phyloP scores from a whole-genome alignment of 2,797 vertebrate species.

The Halcyon badia region DNA sequence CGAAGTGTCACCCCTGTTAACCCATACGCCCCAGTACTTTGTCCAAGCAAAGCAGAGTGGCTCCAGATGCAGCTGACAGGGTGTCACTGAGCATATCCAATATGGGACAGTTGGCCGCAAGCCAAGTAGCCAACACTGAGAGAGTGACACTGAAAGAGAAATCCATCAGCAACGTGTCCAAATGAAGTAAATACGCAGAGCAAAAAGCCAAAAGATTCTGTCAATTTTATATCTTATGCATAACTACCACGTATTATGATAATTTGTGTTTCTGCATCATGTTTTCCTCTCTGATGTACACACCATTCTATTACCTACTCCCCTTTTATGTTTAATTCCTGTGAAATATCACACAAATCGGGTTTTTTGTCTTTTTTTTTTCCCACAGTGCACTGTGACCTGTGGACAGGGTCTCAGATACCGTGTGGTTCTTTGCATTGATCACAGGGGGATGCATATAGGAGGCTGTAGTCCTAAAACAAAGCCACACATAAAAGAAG shows the following conservation, averaged over 20 bases:
- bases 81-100: not conserved
- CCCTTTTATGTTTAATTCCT: not conserved
- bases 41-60: not conserved
- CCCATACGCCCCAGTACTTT: not conserved
- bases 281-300: not conserved
- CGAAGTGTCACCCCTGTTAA: not conserved
- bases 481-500: slow-evolving; percentile 97
- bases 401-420: slow-evolving; percentile 97
- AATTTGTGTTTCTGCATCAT: not conserved
- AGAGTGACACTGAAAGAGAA: not conserved
- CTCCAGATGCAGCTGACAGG: not conserved
- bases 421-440: slow-evolving; percentile 95
- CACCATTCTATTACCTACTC: not conserved
- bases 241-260: not conserved
- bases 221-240: not conserved
- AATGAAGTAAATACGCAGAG: not conserved
- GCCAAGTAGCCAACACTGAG: not conserved
- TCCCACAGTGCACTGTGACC: slow-evolving; percentile 93
- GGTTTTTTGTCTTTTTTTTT: too few relatives aligned
- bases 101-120: not conserved
- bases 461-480: slow-evolving; percentile 93
- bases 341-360: not conserved
- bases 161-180: not conserved
- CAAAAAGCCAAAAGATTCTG: not conserved
- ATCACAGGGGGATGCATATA: slow-evolving; percentile 93